Evolutionary conservation across 1,140 invertebrate genomes (phyloP).

Genomic region (Drosophila punjabiensis): DNA sequence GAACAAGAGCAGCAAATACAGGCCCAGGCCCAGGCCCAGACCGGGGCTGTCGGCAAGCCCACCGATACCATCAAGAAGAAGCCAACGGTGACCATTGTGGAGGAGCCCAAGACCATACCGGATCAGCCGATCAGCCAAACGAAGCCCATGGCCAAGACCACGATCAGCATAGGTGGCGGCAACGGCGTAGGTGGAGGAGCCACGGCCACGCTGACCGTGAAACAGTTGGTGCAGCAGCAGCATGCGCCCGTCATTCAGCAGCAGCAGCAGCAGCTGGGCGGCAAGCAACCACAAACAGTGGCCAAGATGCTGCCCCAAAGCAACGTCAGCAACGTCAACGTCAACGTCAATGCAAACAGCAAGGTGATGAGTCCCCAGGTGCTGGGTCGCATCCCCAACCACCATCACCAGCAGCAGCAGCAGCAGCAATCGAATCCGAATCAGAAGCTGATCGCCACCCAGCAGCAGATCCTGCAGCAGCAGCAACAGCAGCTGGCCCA

Average conservation of each 20-base stretch:
- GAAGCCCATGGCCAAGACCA: slow-evolving; percentile 64
- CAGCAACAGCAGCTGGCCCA: slow-evolving; percentile 81
- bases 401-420: slow-evolving; percentile 65
- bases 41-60: slow-evolving; percentile 41
- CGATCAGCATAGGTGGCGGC: slow-evolving; percentile 62
- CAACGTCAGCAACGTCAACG: slow-evolving; percentile 23
- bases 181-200: slow-evolving; percentile 23
- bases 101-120: slow-evolving; percentile 78
- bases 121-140: slow-evolving; percentile 43
- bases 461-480: slow-evolving; percentile 80
- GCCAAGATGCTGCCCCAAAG: slow-evolving; percentile 34
- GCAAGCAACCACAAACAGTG: slow-evolving; percentile 34
- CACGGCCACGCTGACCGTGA: slow-evolving; percentile 75
- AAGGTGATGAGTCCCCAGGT: slow-evolving; percentile 68
- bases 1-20: slow-evolving; percentile 89
- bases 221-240: slow-evolving; percentile 81
- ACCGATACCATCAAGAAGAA: slow-evolving; percentile 85
- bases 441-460: slow-evolving; percentile 77
- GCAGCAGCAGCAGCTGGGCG: slow-evolving; percentile 74
- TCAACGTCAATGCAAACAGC: slow-evolving; percentile 15
- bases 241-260: slow-evolving; percentile 79
- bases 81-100: slow-evolving; percentile 78
- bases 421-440: slow-evolving; percentile 76
- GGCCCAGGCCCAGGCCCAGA: slow-evolving; percentile 51
- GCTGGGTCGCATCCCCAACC: slow-evolving; percentile 70